Base-by-base conservation (phyloP, 2,797 vertebrate genomes). In the Phoebastria nigripes region DNA sequence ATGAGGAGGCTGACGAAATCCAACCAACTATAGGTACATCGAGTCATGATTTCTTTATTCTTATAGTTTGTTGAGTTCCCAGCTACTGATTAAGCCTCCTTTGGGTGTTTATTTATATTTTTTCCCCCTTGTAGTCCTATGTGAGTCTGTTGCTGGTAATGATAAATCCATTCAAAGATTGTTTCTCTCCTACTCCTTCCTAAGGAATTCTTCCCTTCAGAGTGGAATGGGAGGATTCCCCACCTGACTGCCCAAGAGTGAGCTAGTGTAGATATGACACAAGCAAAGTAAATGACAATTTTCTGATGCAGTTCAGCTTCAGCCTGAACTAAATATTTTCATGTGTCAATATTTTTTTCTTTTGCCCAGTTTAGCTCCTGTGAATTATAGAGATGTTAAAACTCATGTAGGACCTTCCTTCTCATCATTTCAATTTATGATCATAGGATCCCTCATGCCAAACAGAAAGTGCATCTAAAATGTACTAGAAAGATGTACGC, bases 21-120 rank as follows among this genome's bases (percentile, higher is more conserved):
- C 85, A 93, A 77, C 81, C 93, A 80, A 56, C 94, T 56, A 94
- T 92, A 97, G 97, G 97, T 97, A 98, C 83, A 97, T 81, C 44
- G 62, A 65, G 21, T 89, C 6, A 58, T 86, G 62, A 35, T 70
- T 96, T 94, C 62, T 86, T 87, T 84, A 22, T 70, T 93, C 58
- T 83, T 93, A 19, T 1, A 46, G 7, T 63, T 37, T 82, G 17
- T 58, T 85, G 70, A 83, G 25, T 70, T 70, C 61, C 52, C 58
- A 62, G 41, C 24, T 81, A 19, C 59, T 55, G 35, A n/a, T 89
- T 90, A 85, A 66, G 12, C 11, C 6, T 84, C 31, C 46, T 67
- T 37, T 69, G 33, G 11, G 33, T 71, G 7, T 44, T 94, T 47
- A 24, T 72, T 69, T 82, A 7, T 74, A 46, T 63, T 87, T 95